A percentile compares a stretch with the other conserved stretches of the same genome.
Evolutionary conservation across 2,113 vertebrate species (phyloP).

Genomic region (Gorilla gorilla): DNA sequence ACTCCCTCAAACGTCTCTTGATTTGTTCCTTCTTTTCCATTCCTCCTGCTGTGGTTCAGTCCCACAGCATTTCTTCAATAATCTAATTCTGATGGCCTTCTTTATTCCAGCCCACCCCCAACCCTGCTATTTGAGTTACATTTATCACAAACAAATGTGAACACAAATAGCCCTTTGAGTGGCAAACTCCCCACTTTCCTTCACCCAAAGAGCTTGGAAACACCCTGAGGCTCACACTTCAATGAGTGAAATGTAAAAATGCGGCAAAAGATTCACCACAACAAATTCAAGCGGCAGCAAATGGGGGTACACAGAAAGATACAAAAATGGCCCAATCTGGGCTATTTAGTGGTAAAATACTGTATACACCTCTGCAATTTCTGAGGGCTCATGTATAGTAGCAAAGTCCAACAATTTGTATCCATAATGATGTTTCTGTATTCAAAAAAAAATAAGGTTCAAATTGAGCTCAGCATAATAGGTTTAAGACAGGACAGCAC

Average conservation of each 20-base stretch:
- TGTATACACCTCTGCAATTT: neutral
- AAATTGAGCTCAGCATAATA: neutral
- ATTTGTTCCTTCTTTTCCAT: neutral
- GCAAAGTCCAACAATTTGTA: neutral
- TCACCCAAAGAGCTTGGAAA: neutral
- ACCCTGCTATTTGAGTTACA: neutral
- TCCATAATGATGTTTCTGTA: neutral
- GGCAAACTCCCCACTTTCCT: neutral
- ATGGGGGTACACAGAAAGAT: neutral
- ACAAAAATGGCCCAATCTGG: neutral
- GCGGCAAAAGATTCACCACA: neutral
- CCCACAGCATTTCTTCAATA: neutral
- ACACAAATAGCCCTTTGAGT: neutral
- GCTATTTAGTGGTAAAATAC: neutral
- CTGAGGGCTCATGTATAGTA: neutral
- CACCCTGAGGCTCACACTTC: neutral
- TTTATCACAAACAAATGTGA: neutral
- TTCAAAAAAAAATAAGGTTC: neutral
- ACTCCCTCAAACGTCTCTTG: neutral
- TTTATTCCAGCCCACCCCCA: neutral
- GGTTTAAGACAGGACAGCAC: neutral
- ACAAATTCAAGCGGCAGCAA: neutral
- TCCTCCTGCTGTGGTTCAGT: neutral
- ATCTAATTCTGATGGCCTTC: neutral
- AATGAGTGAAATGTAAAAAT: neutral